Conservation (phyloP, 2,113 vertebrate species). For the Lota lota region DNA sequence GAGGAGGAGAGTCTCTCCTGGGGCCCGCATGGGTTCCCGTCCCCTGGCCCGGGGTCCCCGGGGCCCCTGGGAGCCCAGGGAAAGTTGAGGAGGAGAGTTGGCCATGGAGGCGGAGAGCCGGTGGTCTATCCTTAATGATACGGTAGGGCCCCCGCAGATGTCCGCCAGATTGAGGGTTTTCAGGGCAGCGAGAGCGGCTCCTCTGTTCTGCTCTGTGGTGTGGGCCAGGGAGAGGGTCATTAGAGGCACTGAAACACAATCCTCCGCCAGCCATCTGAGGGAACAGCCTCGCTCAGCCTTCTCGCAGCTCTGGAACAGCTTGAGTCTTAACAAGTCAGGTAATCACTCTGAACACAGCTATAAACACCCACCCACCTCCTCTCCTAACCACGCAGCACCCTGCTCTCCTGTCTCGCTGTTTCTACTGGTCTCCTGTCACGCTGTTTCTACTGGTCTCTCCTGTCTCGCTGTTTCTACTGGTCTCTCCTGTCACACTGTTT, state of each 20-base stretch:
- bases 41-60: slow-evolving; percentile 46
- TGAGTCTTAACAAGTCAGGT: slow-evolving; percentile 55
- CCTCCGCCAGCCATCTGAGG: slow-evolving; percentile 18
- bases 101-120: slow-evolving; percentile 35
- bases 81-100: slow-evolving; percentile 40
- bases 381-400: neutral
- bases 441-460: neutral
- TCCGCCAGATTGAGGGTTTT: slow-evolving; percentile 71
- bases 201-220: slow-evolving; percentile 19
- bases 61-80: slow-evolving; percentile 43
- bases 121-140: slow-evolving; percentile 72
- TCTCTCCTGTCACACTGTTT: neutral
- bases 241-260: slow-evolving; percentile 67
- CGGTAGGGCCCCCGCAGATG: slow-evolving; percentile 71
- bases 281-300: slow-evolving; percentile 27
- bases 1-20: slow-evolving; percentile 24
- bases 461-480: neutral
- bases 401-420: neutral
- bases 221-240: slow-evolving; percentile 56
- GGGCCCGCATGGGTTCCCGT: slow-evolving; percentile 45
- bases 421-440: too few relatives aligned
- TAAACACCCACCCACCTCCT: neutral
- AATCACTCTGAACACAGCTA: slow-evolving; percentile 25
- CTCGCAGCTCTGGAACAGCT: slow-evolving; percentile 46
- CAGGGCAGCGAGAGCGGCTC: slow-evolving; percentile 22